Percentiles rank a stretch among this genome's conserved stretches.
Evolutionary conservation across 2,888 invertebrate genomes (phyloP).

Genomic region (Sceliomorpha sp.): DNA sequence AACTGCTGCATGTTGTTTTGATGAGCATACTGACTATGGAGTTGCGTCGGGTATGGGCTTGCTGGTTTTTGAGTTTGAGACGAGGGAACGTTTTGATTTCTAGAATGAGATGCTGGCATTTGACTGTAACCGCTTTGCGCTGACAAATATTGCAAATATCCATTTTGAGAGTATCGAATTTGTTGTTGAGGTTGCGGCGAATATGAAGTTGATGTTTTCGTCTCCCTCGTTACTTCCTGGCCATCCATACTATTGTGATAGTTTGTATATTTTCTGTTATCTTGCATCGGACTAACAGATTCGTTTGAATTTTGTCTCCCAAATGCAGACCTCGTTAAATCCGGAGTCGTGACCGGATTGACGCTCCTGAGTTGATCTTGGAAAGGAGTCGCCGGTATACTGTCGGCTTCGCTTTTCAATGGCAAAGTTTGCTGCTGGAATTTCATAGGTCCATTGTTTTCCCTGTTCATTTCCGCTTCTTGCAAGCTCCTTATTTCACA

Average conservation of each 20-base stretch:
- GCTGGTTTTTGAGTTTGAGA: constrained; percentile 73
- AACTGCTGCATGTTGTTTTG: constrained; percentile 70
- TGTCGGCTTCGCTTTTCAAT: constrained; percentile 75
- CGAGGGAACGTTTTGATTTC: constrained; percentile 69
- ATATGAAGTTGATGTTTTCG: constrained; percentile 64
- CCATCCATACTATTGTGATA: constrained; percentile 57
- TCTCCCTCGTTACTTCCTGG: constrained; percentile 66
- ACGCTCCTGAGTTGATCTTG: constrained; percentile 76
- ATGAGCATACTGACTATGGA: constrained; percentile 71
- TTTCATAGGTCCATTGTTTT: constrained; percentile 74
- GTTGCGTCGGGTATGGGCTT: constrained; percentile 73
- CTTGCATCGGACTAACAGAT: constrained; percentile 62
- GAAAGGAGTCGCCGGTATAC: constrained; percentile 74
- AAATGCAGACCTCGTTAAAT: constrained; percentile 61
- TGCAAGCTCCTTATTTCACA: constrained; percentile 82
- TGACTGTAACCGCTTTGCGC: constrained; percentile 64
- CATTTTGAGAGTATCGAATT: constrained; percentile 72
- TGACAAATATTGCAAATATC: constrained; percentile 59
- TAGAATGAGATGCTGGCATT: constrained; percentile 69
- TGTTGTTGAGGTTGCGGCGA: constrained; percentile 71
- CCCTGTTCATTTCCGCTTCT: constrained; percentile 78
- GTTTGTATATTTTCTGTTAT: constrained; percentile 61
- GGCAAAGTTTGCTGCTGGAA: constrained; percentile 80
- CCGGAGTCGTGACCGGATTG: constrained; percentile 65
- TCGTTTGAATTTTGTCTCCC: constrained; percentile 68